These are phyloP conservation scores for Varanus salvator DNA, from an alignment of 2,113 vertebrate genomes.

Conservation along the genomic window DNA sequence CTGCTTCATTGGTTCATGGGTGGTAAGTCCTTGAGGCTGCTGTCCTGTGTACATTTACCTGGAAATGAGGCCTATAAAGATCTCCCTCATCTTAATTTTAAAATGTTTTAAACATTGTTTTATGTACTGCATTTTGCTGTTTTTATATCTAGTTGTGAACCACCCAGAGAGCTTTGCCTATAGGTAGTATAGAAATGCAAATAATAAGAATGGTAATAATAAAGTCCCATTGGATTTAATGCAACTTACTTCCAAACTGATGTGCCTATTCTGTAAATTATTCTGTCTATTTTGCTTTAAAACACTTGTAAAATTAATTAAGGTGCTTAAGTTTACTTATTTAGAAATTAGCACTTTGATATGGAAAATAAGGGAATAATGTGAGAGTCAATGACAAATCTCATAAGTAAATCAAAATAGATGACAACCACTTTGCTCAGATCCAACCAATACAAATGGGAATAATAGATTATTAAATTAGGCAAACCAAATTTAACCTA, in stretches of 20 bases:
- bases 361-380: not conserved
- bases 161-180: too few relatives aligned
- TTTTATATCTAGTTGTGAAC: too few relatives aligned
- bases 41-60: not conserved
- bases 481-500: not conserved
- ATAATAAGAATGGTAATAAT: too few relatives aligned
- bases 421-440: not conserved
- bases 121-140: too few relatives aligned
- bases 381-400: not conserved
- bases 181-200: too few relatives aligned
- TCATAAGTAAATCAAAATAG: not conserved
- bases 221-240: not conserved
- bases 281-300: not conserved
- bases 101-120: too few relatives aligned
- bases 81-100: too few relatives aligned
- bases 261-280: not conserved
- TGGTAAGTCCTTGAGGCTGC: not conserved
- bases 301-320: not conserved
- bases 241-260: not conserved
- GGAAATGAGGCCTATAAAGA: not conserved
- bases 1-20: not conserved
- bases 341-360: not conserved
- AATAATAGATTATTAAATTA: not conserved
- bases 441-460: not conserved
- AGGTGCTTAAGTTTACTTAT: not conserved